phyloP scores from a whole-genome alignment of 2,113 vertebrate species.

The Microcebus ravelobensis region DNA sequence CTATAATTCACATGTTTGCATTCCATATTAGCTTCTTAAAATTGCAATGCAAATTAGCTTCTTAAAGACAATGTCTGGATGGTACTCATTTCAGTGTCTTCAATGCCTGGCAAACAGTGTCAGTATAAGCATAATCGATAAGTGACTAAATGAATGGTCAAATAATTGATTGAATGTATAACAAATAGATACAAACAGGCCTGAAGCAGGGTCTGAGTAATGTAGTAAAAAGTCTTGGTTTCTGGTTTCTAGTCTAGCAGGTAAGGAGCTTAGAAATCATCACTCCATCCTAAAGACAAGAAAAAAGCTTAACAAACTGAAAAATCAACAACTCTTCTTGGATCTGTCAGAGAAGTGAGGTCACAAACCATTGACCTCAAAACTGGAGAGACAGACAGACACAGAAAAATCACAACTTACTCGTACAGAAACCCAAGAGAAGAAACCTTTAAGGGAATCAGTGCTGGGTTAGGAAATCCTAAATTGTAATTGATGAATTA shows the following conservation, averaged over 20 bases:
- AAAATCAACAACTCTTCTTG: neutral
- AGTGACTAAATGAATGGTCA: no score
- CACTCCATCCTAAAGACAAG: neutral
- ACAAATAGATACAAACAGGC: neutral
- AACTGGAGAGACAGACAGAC: no score
- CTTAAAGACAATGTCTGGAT: neutral
- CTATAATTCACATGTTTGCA: no score
- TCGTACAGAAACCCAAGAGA: no score
- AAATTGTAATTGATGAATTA: no score
- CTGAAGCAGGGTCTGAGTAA: neutral
- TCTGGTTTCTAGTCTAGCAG: neutral
- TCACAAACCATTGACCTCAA: no score
- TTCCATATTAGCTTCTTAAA: neutral
- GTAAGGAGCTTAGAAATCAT: neutral
- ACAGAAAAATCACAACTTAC: no score
- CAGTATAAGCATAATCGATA: neutral
- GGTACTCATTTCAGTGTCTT: neutral
- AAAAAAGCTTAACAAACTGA: neutral
- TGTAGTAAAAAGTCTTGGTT: neutral
- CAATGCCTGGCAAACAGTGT: neutral
- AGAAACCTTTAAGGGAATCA: no score
- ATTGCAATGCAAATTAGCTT: neutral
- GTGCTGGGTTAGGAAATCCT: no score
- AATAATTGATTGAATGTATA: neutral
- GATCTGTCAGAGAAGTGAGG: neutral